Percentiles rank a stretch among this genome's conserved stretches.
Evolutionary conservation across 1,140 invertebrate genomes (phyloP).

Genomic region (Ylistrum balloti): DNA sequence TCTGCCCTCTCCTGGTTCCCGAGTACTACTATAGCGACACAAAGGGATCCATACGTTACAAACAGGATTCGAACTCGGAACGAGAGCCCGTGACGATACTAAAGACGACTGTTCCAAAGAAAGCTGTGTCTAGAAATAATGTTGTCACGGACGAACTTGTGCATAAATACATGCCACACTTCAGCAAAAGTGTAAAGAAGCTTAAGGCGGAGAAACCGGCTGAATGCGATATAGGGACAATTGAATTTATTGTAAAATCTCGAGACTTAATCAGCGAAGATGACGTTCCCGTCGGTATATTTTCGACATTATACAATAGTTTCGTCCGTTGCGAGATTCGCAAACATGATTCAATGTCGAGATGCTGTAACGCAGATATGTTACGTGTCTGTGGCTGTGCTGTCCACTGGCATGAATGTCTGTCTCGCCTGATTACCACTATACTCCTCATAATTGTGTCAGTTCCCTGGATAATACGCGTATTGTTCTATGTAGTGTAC

Average conservation of each 20-base stretch:
- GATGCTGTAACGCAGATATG: background rate
- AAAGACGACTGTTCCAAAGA: background rate
- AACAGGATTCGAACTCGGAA: background rate
- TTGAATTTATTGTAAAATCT: background rate
- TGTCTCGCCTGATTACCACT: background rate
- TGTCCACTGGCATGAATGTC: background rate
- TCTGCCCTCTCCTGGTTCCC: background rate
- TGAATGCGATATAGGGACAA: constrained; percentile 16
- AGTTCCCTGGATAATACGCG: background rate
- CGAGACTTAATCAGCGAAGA: background rate
- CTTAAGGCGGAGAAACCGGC: background rate
- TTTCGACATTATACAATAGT: background rate
- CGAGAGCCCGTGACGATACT: background rate
- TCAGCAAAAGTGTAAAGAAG: background rate
- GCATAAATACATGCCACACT: background rate
- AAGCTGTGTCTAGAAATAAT: background rate
- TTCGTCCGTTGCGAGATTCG: background rate
- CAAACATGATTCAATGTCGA: background rate
- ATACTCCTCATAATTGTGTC: background rate
- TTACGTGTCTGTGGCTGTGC: background rate
- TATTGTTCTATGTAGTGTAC: background rate
- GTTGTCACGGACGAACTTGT: background rate
- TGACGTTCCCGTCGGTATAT: background rate
- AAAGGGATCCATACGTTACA: background rate
- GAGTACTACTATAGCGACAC: background rate